Percentiles rank a stretch among this genome's conserved stretches.
Conservation (phyloP, 92 coral and sea anemone genomes). For the Epizoanthus ramosus region DNA sequence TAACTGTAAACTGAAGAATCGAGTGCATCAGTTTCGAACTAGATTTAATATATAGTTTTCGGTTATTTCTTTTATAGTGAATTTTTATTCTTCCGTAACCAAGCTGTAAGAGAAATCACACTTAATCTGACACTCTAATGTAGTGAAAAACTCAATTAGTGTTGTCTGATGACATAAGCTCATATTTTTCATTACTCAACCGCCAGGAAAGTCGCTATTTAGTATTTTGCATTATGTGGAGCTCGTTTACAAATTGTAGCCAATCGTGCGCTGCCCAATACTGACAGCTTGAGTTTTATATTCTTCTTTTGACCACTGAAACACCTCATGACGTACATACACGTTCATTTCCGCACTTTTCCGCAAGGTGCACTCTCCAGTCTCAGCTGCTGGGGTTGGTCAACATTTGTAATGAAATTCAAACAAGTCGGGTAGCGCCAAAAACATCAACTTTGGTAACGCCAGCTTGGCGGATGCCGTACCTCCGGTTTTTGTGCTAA, state of each 20-base stretch:
- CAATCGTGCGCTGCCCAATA: neutral
- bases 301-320: conserved; percentile 40
- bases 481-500: neutral
- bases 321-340: conserved; percentile 35
- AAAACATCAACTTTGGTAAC: neutral
- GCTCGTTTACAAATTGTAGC: neutral
- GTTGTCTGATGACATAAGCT: neutral
- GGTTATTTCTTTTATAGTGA: too few relatives aligned
- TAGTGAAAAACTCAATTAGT: neutral
- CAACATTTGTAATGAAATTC: neutral
- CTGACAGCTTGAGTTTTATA: neutral
- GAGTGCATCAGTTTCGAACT: too few relatives aligned
- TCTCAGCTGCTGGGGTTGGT: neutral
- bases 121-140: too few relatives aligned
- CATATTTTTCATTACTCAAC: neutral
- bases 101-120: too few relatives aligned
- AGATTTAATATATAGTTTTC: too few relatives aligned
- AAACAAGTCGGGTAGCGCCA: neutral
- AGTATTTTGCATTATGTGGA: neutral
- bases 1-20: too few relatives aligned
- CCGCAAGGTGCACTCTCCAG: neutral
- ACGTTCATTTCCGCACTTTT: conserved; percentile 36
- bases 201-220: neutral
- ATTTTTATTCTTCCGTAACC: too few relatives aligned
- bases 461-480: neutral